Base-by-base conservation (phyloP, 2,797 vertebrate species). In the Phaenicophaeus curvirostris region DNA sequence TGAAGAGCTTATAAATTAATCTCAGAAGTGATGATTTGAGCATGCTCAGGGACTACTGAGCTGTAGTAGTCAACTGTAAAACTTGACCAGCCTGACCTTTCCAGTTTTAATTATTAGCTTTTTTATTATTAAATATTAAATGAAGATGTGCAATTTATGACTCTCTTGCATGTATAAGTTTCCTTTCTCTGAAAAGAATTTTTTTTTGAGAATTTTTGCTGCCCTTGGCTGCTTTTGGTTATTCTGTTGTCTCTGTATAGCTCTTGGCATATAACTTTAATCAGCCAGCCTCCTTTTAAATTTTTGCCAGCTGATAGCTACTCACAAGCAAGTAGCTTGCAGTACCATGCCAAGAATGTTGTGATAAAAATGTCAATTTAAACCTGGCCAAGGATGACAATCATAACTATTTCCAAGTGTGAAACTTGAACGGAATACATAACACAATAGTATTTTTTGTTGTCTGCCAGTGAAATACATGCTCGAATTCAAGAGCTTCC, bases 1-100 rank as follows among this genome's bases (percentile, higher is more conserved):
- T 94, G 97, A 96, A 97, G 90, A 96, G 97, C 91, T 97, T 97
- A 97, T 96, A 96, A 97, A 97, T 98, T 97, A 98, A 98, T 97
- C 97, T 97, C 82, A 2, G 95, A 97, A 97, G 68, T 85, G 93
- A 82, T 91, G 72, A 75, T 96, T 96, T 95, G 94, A 90, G 96
- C 96, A 91, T 95, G 87, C 92, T 97, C 91, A 46, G 80, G 90
- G 93, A 95, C 82, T 21, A 87, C 3, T n/a, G n/a, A n/a, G n/a
- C n/a, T n/a, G n/a, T n/a, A n/a, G n/a, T n/a, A 27, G 85, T 97
- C 85, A 93, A 69, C 96, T 96, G 92, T 96, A 92, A 97, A 97
- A 95, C 96, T 96, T 96, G 97, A 97, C 95, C 30, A 87, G 53
- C 54, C 79, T 95, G 96, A 97, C 95, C 96, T 94, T 59, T 84